A percentile compares a stretch with the other conserved stretches of the same genome.
Evolutionary conservation across 2,888 invertebrate species (phyloP).

Genomic region (Tholera decimalis): DNA sequence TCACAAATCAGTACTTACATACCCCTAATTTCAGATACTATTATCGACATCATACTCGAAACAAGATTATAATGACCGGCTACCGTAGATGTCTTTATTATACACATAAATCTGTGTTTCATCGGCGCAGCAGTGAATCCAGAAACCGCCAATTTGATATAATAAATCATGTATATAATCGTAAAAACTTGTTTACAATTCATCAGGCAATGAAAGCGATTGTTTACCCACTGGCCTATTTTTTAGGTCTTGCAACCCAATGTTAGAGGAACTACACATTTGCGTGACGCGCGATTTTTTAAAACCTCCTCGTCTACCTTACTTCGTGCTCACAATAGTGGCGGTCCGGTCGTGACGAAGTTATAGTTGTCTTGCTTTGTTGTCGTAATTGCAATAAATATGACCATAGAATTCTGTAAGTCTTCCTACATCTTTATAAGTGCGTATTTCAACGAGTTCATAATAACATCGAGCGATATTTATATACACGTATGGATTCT

Average conservation of each 20-base stretch:
- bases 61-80: slow-evolving; percentile 62
- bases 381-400: neutral
- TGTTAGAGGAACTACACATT: slow-evolving; percentile 52
- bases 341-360: neutral
- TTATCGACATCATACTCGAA: slow-evolving; percentile 54
- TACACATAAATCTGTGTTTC: slow-evolving; percentile 62
- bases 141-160: slow-evolving; percentile 70
- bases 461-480: slow-evolving; percentile 16
- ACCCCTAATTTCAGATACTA: slow-evolving; percentile 56
- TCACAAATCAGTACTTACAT: slow-evolving; percentile 52
- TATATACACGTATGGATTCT: slow-evolving; percentile 25
- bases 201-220: slow-evolving; percentile 75
- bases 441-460: slow-evolving; percentile 8
- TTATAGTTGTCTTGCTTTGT: too few species aligned
- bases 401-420: neutral
- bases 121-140: slow-evolving; percentile 56
- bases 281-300: slow-evolving; percentile 12
- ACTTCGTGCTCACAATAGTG: neutral
- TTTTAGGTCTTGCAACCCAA: slow-evolving; percentile 66
- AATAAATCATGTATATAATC: slow-evolving; percentile 77
- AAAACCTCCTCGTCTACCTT: neutral
- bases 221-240: slow-evolving; percentile 78
- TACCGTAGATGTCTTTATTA: slow-evolving; percentile 66
- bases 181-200: slow-evolving; percentile 79
- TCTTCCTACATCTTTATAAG: neutral